Evolutionary conservation across 2,888 invertebrate genomes (phyloP).

Genomic region (Incurvaria masculella): DNA sequence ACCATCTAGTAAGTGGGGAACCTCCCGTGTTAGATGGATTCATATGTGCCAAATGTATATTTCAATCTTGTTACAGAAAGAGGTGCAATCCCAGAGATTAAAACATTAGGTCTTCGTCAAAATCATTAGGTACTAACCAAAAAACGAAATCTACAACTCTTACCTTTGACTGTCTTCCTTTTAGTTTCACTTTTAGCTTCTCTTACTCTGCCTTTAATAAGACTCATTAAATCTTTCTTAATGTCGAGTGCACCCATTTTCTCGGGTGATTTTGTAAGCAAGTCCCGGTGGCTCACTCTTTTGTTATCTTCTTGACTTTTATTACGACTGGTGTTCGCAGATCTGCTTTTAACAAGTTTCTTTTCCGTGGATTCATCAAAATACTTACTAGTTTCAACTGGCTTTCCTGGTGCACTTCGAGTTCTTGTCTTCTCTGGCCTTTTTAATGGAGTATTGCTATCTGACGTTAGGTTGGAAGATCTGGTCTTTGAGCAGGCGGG

Average conservation of each 20-base stretch:
- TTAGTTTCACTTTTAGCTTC: constrained; percentile 39
- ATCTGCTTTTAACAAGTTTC: constrained; percentile 22
- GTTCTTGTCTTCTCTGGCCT: constrained; percentile 23
- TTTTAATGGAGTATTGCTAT: background rate
- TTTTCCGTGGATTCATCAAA: constrained; percentile 21
- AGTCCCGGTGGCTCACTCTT: constrained; percentile 42
- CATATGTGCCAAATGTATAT: too few species aligned
- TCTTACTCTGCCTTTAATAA: constrained; percentile 49
- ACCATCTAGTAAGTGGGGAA: too few species aligned
- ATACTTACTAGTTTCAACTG: constrained; percentile 35
- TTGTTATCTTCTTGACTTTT: constrained; percentile 24
- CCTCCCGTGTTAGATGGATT: too few species aligned
- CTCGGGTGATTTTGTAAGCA: constrained; percentile 23
- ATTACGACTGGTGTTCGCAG: constrained; percentile 18
- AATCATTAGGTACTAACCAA: constrained; percentile 6
- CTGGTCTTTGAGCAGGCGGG: background rate
- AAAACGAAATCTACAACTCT: constrained; percentile 6
- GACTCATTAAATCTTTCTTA: constrained; percentile 44
- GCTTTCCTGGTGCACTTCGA: constrained; percentile 30
- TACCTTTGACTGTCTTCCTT: constrained; percentile 35
- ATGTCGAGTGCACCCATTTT: constrained; percentile 35
- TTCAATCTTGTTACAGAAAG: too few species aligned
- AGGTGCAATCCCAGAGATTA: too few species aligned
- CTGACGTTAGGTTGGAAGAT: background rate
- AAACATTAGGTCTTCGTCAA: too few species aligned